Evolutionary conservation across 2,113 vertebrate species (phyloP).

Genomic region (Entelurus aequoreus): DNA sequence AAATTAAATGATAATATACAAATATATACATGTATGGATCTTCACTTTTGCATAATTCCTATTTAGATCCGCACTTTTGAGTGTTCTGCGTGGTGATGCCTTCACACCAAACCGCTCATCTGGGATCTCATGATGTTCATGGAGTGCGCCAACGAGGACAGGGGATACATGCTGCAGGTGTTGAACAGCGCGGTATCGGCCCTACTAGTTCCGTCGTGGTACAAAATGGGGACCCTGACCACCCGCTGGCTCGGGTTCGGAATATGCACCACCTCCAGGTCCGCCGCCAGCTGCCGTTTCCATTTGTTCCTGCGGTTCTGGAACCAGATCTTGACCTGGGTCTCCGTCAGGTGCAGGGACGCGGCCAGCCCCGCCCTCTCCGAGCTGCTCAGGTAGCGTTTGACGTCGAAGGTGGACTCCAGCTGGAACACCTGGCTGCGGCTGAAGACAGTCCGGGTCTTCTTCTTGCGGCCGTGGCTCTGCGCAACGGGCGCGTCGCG

Average conservation of each 20-base stretch:
- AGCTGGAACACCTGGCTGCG: constrained; percentile 86
- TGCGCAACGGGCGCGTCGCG: constrained; percentile 35
- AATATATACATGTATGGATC: constrained; percentile 8
- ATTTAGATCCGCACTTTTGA: constrained; percentile 43
- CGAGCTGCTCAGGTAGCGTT: constrained; percentile 85
- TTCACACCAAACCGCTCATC: constrained; percentile 86
- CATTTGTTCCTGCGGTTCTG: constrained; percentile 88
- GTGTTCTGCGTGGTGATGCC: not conserved
- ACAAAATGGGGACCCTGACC: constrained; percentile 87
- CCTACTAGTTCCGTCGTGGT: constrained; percentile 77
- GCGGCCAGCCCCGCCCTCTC: constrained; percentile 81
- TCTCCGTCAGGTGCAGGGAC: constrained; percentile 83
- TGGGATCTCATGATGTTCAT: constrained; percentile 82
- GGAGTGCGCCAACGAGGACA: constrained; percentile 81
- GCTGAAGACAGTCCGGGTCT: constrained; percentile 86
- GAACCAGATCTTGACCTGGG: constrained; percentile 91
- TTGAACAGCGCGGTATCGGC: constrained; percentile 68
- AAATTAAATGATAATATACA: constrained; percentile 7
- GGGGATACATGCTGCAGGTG: constrained; percentile 75
- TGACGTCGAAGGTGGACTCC: constrained; percentile 86
- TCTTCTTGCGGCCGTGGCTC: constrained; percentile 75
- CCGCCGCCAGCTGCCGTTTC: constrained; percentile 87
- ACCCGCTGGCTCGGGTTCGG: constrained; percentile 81
- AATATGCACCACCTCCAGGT: constrained; percentile 81
- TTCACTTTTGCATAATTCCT: constrained; percentile 32